Conservation (phyloP, 1,140 invertebrate genomes). For the Drosophila yakuba region DNA sequence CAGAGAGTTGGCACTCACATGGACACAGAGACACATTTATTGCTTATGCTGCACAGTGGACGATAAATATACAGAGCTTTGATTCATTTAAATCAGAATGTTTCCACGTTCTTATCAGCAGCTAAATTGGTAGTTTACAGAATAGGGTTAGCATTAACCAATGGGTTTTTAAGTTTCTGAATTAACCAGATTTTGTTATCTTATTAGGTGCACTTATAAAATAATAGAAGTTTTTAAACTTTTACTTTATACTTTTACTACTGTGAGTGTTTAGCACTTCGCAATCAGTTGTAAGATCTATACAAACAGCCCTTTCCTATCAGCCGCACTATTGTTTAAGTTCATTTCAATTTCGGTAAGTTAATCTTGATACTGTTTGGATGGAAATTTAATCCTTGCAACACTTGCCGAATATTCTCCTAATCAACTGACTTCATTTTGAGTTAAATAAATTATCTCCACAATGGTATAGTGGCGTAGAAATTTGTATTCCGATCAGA, state of each 20-base stretch:
- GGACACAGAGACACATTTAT: conserved; percentile 50
- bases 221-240: no score
- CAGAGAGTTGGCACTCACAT: conserved; percentile 52
- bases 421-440: conserved; percentile 47
- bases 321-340: not conserved
- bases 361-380: not conserved
- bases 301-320: no score
- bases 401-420: conserved; percentile 30
- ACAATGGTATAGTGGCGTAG: conserved; percentile 35
- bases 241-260: not conserved
- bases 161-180: not conserved
- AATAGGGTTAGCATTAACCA: not conserved
- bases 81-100: no score
- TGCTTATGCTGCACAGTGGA: conserved; percentile 58
- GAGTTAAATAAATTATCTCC: conserved; percentile 46
- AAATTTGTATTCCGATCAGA: conserved; percentile 52
- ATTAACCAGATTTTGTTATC: no score
- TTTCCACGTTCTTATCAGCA: no score
- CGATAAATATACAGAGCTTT: no score
- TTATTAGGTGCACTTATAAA: no score
- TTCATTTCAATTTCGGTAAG: not conserved
- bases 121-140: no score
- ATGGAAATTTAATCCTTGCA: conserved; percentile 27
- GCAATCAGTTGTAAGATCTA: no score
- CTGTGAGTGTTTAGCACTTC: not conserved